Evolutionary conservation across 1,140 invertebrate species (phyloP).

Genomic region (Sitodiplosis mosellana): DNA sequence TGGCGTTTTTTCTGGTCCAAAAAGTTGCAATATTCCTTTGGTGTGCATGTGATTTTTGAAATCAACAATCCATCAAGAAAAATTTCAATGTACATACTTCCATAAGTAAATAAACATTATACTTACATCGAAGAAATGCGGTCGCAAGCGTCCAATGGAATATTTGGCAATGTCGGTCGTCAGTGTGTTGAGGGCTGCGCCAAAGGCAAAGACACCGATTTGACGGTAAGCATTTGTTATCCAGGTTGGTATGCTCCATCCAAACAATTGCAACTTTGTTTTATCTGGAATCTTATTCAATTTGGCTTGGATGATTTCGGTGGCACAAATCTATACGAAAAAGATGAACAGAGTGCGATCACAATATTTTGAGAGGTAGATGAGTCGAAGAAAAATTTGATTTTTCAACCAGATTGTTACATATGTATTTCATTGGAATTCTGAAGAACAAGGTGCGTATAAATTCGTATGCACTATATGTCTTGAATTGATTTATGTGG

Average conservation of each 20-base stretch:
- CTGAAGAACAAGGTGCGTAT: too few species aligned
- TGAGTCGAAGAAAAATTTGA: too few species aligned
- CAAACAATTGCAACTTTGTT: slow-evolving; percentile 28
- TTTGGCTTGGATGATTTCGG: slow-evolving; percentile 1
- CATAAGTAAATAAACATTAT: slow-evolving; percentile 2
- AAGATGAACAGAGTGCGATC: neutral
- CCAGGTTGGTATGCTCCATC: slow-evolving; percentile 44
- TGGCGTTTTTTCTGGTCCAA: too few species aligned
- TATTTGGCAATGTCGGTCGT: slow-evolving; percentile 84
- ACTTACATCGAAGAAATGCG: slow-evolving; percentile 69
- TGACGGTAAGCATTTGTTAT: slow-evolving; percentile 50
- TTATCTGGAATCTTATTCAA: neutral
- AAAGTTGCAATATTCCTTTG: too few species aligned
- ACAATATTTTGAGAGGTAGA: too few species aligned
- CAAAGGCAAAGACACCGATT: slow-evolving; percentile 66
- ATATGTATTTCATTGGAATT: too few species aligned
- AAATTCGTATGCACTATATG: too few species aligned
- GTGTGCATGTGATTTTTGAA: too few species aligned
- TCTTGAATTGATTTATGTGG: too few species aligned
- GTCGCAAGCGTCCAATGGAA: slow-evolving; percentile 72
- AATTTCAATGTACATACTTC: too few species aligned
- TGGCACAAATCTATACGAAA: neutral
- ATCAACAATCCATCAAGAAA: too few species aligned
- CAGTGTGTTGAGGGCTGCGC: slow-evolving; percentile 47
- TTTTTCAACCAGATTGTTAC: too few species aligned